These are phyloP conservation scores for Pentalonia nigronervosa DNA, from an alignment of 1,140 invertebrate species.

Conservation along the genomic window DNA sequence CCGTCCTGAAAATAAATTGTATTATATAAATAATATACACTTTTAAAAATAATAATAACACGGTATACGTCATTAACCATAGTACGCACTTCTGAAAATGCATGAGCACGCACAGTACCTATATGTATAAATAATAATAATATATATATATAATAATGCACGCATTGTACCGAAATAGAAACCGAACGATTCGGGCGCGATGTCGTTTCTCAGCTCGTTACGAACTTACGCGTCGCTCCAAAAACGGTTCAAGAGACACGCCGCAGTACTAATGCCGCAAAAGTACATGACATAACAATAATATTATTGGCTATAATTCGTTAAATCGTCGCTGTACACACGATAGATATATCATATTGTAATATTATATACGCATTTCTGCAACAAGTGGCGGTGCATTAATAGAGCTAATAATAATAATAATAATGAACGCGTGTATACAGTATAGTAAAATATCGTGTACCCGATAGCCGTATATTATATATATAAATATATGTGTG, in stretches of 20 bases:
- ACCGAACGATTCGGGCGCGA: not conserved
- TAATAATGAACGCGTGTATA: not conserved
- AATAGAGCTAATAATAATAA: not conserved
- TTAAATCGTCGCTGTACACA: not conserved
- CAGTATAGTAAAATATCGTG: not conserved
- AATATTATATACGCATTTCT: not conserved
- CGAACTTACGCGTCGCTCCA: not conserved
- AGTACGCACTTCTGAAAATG: conserved; percentile 27
- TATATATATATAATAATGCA: not conserved
- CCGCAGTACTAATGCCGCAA: too few relatives aligned
- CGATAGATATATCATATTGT: not conserved
- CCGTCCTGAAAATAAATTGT: not conserved
- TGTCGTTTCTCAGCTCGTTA: not conserved
- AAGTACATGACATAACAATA: not conserved
- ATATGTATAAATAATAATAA: not conserved
- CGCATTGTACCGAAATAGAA: conserved; percentile 9
- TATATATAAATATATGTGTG: not conserved
- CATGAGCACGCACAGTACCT: not conserved
- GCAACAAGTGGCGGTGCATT: not conserved
- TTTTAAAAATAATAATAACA: conserved; percentile 8
- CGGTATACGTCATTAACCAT: not conserved
- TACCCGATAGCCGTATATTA: not conserved
- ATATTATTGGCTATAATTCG: not conserved
- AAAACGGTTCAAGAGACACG: not conserved
- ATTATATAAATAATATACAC: not conserved